Evolutionary conservation across 1,140 invertebrate genomes (phyloP), one percentile per base, ranked within the genome.

Genomic region (Drosophila sulfurigaster): DNA sequence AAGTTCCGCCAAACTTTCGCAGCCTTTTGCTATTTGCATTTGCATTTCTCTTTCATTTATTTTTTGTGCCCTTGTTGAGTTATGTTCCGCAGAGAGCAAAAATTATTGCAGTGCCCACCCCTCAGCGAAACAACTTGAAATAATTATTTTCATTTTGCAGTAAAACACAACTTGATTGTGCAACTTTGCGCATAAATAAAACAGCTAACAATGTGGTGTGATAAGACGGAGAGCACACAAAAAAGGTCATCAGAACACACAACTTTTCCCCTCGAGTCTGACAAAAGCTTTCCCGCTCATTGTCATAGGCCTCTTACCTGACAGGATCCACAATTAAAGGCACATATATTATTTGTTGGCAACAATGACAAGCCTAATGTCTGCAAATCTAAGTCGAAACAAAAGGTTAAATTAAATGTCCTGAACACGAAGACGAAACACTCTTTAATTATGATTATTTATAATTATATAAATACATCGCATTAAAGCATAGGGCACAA

Each of bases 171-270:
- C 43, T 78, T 75, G 73, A 78, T 75, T 78, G 75, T 69, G 15
- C 52, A 78, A 78, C 75, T 78, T 78, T 75, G 7, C 59, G 15
- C 75, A 78, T 78, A 78, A 78, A 78, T 78, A 74, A 75, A 75
- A 46, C 46, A 49, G 64, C 65, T 60, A 78, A 78, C 70, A 78
- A 78, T 78, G 75, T 68, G 71, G 71, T 69, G 63, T 65, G 58
- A 75, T 67, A 66, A 65, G 28, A 46, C 38, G 30, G 28, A 48
- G n/a, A n/a, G 20, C 20, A 56, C 7, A 25, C 13, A 25, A 74
- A 77, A 73, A 74, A 75, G 71, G 75, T 68, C 71, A 75, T 57
- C 69, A 67, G 54, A 60, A 77, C 49, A 77, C 49, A 52, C 58
- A 56, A 63, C 43, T 68, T 78, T 74, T 5, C 32, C 43, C 43